Evolutionary conservation across 2,888 invertebrate genomes (phyloP).

Genomic region (Microctonus hyperodae): DNA sequence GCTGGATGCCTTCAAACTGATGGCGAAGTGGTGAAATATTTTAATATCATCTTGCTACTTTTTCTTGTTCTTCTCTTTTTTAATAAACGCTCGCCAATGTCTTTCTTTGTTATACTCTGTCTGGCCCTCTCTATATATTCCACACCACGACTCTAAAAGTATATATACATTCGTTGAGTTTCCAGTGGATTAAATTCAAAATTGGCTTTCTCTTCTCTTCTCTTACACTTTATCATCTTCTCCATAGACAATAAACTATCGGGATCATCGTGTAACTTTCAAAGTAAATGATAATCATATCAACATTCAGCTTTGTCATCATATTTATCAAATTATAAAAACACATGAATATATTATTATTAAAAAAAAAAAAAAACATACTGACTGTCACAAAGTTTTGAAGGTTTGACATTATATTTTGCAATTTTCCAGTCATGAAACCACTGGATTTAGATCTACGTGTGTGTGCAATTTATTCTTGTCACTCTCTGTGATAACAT

Average conservation of each 20-base stretch:
- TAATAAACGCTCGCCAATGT: constrained; percentile 18
- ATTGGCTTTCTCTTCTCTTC: constrained; percentile 15
- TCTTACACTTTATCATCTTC: neutral
- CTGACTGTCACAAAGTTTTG: constrained; percentile 21
- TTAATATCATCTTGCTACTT: constrained; percentile 35
- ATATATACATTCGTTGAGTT: constrained; percentile 20
- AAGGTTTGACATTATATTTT: constrained; percentile 42
- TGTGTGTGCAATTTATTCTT: neutral
- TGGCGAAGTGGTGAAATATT: constrained; percentile 33
- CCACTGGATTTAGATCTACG: constrained; percentile 29
- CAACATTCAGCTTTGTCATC: too few relatives aligned
- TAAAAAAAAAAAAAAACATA: too few relatives aligned
- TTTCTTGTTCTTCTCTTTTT: constrained; percentile 19
- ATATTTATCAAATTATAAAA: too few relatives aligned
- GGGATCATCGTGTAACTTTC: constrained; percentile 16
- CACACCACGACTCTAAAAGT: neutral
- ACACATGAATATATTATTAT: too few relatives aligned
- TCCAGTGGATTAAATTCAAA: constrained; percentile 30
- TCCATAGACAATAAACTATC: constrained; percentile 22
- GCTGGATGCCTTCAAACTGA: constrained; percentile 22
- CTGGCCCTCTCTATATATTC: constrained; percentile 6
- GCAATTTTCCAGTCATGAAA: constrained; percentile 38
- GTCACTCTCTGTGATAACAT: neutral
- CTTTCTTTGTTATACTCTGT: neutral
- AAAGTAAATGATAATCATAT: neutral